A percentile compares a stretch with the other conserved stretches of the same genome.
These are phyloP conservation scores for Wasmannia auropunctata DNA, from an alignment of 1,140 invertebrate species.

Conservation along the genomic window DNA sequence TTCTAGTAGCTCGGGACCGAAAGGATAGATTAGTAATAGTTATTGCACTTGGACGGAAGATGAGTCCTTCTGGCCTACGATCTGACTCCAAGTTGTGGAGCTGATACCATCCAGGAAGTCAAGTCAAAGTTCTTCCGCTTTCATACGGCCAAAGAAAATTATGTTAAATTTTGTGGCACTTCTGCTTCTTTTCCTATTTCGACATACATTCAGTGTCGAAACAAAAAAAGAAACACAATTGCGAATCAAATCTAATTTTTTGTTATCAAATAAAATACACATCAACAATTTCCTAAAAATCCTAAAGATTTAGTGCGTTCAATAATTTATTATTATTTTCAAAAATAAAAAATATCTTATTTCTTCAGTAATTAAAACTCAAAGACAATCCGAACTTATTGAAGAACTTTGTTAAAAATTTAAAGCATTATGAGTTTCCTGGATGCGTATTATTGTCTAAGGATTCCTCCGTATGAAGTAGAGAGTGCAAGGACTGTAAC, in stretches of 20 bases:
- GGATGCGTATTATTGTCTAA: slow-evolving; percentile 56
- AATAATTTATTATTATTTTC: not conserved
- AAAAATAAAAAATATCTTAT: not conserved
- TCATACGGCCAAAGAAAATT: not conserved
- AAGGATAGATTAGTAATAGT: slow-evolving; percentile 57
- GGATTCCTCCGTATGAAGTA: slow-evolving; percentile 48
- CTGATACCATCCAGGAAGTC: slow-evolving; percentile 45
- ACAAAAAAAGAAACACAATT: not conserved
- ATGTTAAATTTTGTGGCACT: not conserved
- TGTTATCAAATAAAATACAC: not conserved
- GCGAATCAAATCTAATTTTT: not conserved
- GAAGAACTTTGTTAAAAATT: slow-evolving; percentile 1
- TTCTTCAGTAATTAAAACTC: not conserved
- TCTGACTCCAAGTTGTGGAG: slow-evolving; percentile 37
- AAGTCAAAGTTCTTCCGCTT: slow-evolving; percentile 5
- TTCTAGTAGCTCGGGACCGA: slow-evolving; percentile 24
- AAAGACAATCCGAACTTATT: not conserved
- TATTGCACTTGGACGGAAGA: slow-evolving; percentile 73
- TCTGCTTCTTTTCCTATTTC: not conserved
- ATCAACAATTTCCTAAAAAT: not conserved
- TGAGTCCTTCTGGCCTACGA: slow-evolving; percentile 63
- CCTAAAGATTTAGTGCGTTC: not conserved
- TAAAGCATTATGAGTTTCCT: slow-evolving; percentile 20
- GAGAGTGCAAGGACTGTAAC: slow-evolving; percentile 36
- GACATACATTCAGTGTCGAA: not conserved